Conservation (phyloP, 23 tunicate species). For the Halocynthia aurantium region DNA sequence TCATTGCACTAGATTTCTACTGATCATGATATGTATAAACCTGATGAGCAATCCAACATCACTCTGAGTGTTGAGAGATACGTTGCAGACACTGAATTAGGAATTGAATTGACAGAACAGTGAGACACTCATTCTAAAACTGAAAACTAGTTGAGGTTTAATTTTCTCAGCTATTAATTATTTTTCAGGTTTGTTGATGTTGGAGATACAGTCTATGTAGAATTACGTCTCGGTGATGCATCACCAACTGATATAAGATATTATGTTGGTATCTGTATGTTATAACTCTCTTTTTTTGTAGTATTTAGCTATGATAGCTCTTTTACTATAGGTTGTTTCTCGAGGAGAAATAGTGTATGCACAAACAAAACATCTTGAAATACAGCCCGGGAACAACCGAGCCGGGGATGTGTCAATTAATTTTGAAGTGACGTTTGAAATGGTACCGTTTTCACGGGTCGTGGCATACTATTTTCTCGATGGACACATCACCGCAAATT, state of each 20-base stretch:
- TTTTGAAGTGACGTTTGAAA: constrained; percentile 8
- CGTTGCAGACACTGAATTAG: too few relatives aligned
- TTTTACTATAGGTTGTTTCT: not conserved
- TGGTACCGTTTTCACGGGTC: constrained; percentile 37
- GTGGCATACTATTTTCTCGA: constrained; percentile 37
- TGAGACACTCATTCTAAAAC: too few relatives aligned
- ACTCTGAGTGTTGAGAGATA: too few relatives aligned
- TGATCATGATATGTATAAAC: too few relatives aligned
- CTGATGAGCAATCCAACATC: too few relatives aligned
- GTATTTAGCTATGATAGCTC: not conserved
- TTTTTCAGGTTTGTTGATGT: constrained; percentile 7
- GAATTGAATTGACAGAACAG: too few relatives aligned
- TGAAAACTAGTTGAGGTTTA: too few relatives aligned
- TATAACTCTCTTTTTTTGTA: not conserved
- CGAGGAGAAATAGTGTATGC: not conserved
- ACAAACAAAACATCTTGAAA: too few relatives aligned
- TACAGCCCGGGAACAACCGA: too few relatives aligned
- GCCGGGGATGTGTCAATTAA: not conserved
- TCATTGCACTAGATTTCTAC: too few relatives aligned
- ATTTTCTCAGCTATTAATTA: not conserved
- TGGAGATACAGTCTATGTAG: not conserved
- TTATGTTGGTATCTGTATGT: not conserved
- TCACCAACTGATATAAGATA: not conserved
- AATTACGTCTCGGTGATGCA: not conserved
- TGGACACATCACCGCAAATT: constrained; percentile 17